Evolutionary conservation across 2,797 vertebrate species (phyloP), one percentile per base, ranked within the genome.

Genomic region (Adrianichthys oophorus): DNA sequence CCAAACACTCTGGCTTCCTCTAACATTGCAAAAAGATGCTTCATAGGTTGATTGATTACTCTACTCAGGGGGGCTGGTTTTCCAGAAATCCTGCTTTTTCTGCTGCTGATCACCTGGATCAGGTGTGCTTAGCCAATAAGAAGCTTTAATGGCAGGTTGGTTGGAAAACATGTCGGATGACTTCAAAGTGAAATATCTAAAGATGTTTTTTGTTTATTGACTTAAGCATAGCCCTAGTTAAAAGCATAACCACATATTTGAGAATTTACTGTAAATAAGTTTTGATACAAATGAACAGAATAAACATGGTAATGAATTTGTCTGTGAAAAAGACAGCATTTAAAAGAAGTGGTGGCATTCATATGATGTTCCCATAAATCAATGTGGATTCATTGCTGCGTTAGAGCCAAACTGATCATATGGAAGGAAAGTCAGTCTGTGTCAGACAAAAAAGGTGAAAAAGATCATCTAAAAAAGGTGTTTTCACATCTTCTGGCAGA

Each of bases 251-350:
- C 50, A 68, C 10, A 43, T 23, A 64, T 37, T 76, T 74, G 74
- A 83, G 79, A 81, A 79, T 76, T 75, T 66, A 79, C 58, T 67
- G 58, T 59, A 52, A 54, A 73, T 23, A 40, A 0, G 10, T 48
- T 16, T 48, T 23, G 24, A 48, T 23, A 48, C 41, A 60, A 53
- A 63, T 26, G 59, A 52, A 57, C 2, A 47, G 6, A 69, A 63
- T 37, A 44, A 55, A 4, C 16, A 58, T 13, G 52, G 16, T 40
- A 40, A 70, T 24, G 56, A 41, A 49, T 56, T 44, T 23, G 40
- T 17, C 2, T 14, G 52, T 43, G 50, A 66, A 71, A 23, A 23
- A 56, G 7, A 41, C 52, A 52, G 54, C 48, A 7, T 17, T 48
- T 56, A 55, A 48, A 58, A 58, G 4, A 7, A 41, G 42, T 17